Conservation (phyloP, 2,888 invertebrate genomes). For the Invenusta paracnida region DNA sequence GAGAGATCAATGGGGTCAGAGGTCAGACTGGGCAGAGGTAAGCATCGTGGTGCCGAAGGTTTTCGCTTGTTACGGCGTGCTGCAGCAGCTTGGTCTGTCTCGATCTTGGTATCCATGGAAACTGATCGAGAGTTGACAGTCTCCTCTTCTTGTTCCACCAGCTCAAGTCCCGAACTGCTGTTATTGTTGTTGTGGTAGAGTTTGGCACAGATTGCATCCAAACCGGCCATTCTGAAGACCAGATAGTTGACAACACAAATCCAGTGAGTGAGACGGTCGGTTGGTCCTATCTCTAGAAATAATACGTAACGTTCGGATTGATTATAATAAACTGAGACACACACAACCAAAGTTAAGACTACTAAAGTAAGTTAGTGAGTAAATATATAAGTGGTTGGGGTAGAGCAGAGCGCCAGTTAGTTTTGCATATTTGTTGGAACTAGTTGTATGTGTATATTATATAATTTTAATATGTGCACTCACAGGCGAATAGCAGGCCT, state of each 20-base stretch:
- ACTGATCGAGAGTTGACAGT: not conserved
- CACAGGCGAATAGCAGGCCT: not conserved
- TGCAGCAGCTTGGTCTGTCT: not conserved
- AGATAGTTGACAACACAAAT: too few relatives aligned
- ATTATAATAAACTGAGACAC: too few relatives aligned
- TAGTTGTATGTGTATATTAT: too few relatives aligned
- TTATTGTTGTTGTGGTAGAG: not conserved
- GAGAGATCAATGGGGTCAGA: not conserved
- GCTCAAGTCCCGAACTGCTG: not conserved
- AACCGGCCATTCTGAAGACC: not conserved
- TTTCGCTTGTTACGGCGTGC: not conserved
- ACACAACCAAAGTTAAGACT: too few relatives aligned
- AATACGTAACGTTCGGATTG: too few relatives aligned
- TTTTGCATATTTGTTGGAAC: too few relatives aligned
- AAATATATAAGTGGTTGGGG: too few relatives aligned
- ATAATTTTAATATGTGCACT: not conserved
- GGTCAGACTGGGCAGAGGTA: not conserved
- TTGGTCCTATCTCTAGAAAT: too few relatives aligned
- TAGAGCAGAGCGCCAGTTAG: too few relatives aligned
- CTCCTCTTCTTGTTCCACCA: not conserved
- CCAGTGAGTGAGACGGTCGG: too few relatives aligned
- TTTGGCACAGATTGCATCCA: conserved; percentile 12
- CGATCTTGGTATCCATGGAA: not conserved
- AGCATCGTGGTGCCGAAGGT: not conserved
- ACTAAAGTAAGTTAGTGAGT: too few relatives aligned